Conservation (phyloP, 2,888 invertebrate genomes). For the Netelia fuscicornis region DNA sequence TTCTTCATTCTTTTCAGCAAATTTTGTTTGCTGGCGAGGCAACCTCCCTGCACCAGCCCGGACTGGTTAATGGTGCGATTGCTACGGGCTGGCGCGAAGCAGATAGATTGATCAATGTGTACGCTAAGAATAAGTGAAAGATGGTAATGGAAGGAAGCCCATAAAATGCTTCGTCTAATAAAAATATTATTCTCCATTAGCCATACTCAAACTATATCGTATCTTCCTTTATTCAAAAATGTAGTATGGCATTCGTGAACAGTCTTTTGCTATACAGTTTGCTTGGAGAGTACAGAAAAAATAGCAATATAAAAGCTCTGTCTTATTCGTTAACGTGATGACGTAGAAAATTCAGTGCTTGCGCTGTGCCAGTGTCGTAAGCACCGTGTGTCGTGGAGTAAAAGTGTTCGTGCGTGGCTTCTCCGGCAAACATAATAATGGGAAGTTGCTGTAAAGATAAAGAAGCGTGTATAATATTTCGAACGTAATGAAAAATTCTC, state of each 20-base stretch:
- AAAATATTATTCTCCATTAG: not conserved
- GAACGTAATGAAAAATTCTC: not conserved
- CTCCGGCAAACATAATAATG: slow-evolving; percentile 88
- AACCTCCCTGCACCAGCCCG: slow-evolving; percentile 87
- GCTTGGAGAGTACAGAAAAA: not conserved
- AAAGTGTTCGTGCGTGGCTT: slow-evolving; percentile 87
- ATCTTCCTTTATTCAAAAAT: slow-evolving; percentile 14
- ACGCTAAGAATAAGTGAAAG: not conserved
- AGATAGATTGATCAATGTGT: slow-evolving; percentile 84
- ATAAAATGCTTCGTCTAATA: not conserved
- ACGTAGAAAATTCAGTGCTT: slow-evolving; percentile 85
- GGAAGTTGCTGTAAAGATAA: slow-evolving; percentile 82
- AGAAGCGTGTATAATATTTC: slow-evolving; percentile 1
- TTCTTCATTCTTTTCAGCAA: slow-evolving; percentile 81
- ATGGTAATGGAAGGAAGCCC: not conserved
- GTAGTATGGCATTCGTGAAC: not conserved
- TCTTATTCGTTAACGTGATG: slow-evolving; percentile 71
- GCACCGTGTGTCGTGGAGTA: slow-evolving; percentile 90
- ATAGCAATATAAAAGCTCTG: slow-evolving; percentile 13
- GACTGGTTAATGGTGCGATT: slow-evolving; percentile 90
- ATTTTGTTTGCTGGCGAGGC: slow-evolving; percentile 90
- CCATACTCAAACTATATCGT: not conserved
- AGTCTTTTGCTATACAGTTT: not conserved
- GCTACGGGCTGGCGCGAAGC: slow-evolving; percentile 91
- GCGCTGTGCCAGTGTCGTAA: slow-evolving; percentile 87